Base-by-base conservation (phyloP, 35 echinoderm and acorn worm genomes). In the Diadema setosum region DNA sequence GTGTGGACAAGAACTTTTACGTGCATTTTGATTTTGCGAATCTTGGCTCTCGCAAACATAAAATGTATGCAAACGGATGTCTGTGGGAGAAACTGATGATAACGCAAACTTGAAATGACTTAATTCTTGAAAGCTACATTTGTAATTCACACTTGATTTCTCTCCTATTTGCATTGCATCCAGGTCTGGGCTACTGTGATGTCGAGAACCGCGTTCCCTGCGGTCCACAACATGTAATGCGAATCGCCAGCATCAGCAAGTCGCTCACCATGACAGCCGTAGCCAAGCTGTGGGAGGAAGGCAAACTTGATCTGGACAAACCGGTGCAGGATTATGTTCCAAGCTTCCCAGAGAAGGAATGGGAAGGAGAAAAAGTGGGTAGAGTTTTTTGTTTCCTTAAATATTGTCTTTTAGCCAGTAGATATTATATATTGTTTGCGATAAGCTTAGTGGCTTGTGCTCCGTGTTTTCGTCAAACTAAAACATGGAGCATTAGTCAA, bases 241-340 rank as follows among this genome's bases (percentile, higher is more conserved):
- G 96, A 31, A 90, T 94, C n/a, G 96, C 96, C 7, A 99, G 96
- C 48, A 95, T 99, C 25, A 99, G 96, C 42, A 99, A 99, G 59
- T 78, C 89, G 16, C 70, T 99, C 6, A 92, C 96, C 17, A 93
- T 99, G 86, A 86, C 81, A 70, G 86, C 90, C 26, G 90, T 95
- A 16, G 96, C 85, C 3, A 92, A 87, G 67, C 93, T 99, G 30
- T 80, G 69, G 82, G 89, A 99, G 61, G 89, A 85, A 83, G 90
- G 93, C 5, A 99, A 95, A 50, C 80, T 99, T 24, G 92, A 99
- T 87, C 56, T 99, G 8, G 96, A 99, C 31, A 89, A 87, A 76
- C 92, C 92, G 3, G 75, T 99, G 4, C 92, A 92, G 36, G 46
- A 92, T 16, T 99, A 95, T 88, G 86, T 99, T 5, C 93, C 92